These are phyloP conservation scores for Propithecus deckenii DNA, from an alignment of 2,797 vertebrate species.

Conservation along the genomic window DNA sequence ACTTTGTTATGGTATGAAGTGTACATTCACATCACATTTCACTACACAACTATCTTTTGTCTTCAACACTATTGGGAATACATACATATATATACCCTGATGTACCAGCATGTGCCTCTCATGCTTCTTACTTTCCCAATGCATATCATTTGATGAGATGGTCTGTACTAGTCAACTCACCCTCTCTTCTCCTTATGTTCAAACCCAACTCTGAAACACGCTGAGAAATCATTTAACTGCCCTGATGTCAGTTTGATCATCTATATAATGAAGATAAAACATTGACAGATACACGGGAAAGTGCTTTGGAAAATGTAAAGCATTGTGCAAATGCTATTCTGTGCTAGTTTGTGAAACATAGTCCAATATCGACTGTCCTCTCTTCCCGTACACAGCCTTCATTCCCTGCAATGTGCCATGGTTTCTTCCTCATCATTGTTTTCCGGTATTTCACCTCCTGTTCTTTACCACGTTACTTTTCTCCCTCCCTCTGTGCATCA, in stretches of 20 bases:
- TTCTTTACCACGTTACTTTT: not conserved
- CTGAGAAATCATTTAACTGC: not conserved
- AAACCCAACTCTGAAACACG: not conserved
- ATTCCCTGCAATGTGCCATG: too few relatives aligned
- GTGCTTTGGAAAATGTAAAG: not conserved
- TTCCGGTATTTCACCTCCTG: not conserved
- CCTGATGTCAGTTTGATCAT: not conserved
- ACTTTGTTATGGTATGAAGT: not conserved
- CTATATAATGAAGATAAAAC: not conserved
- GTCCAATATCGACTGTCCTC: not conserved
- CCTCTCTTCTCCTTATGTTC: not conserved
- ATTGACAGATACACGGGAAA: not conserved
- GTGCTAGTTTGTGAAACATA: not conserved
- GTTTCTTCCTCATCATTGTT: not conserved
- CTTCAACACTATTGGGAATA: not conserved
- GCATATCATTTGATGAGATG: not conserved
- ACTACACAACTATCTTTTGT: not conserved
- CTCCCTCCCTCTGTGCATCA: not conserved
- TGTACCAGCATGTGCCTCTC: not conserved
- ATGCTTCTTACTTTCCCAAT: not conserved
- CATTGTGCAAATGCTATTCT: not conserved
- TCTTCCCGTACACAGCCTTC: not conserved
- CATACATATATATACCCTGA: rapidly evolving
- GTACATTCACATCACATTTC: not conserved
- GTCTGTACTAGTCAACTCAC: not conserved